phyloP scores from a whole-genome alignment of 2,888 invertebrate species.

The Muschampia plurimacula region DNA sequence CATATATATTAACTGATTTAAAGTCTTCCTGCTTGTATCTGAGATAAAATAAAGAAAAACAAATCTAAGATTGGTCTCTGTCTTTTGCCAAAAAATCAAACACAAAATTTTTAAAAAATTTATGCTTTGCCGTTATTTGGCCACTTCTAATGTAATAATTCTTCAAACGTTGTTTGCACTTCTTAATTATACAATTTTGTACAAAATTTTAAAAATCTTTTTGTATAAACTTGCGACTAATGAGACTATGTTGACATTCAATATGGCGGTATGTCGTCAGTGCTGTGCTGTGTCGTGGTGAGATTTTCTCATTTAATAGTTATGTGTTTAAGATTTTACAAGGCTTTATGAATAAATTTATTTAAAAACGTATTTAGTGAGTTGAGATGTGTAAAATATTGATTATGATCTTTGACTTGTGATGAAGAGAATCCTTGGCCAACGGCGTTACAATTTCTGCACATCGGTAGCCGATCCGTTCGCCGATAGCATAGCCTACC shows the following conservation, averaged over 20 bases:
- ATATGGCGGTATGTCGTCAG: constrained; percentile 98
- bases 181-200: constrained; percentile 37
- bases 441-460: constrained; percentile 69
- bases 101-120: constrained; percentile 77
- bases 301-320: constrained; percentile 86
- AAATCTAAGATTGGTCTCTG: constrained; percentile 68
- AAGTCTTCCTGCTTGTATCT: too few species aligned
- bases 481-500: constrained; percentile 56
- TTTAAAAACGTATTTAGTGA: constrained; percentile 51
- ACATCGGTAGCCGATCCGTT: constrained; percentile 65
- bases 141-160: constrained; percentile 49
- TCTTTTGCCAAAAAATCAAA: constrained; percentile 72
- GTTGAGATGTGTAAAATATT: constrained; percentile 35
- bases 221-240: constrained; percentile 60
- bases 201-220: constrained; percentile 49
- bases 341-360: constrained; percentile 54
- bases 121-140: constrained; percentile 40
- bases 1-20: too few species aligned
- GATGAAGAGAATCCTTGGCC: constrained; percentile 42
- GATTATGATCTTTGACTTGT: constrained; percentile 32
- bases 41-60: constrained; percentile 55
- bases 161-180: constrained; percentile 49
- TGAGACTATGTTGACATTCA: constrained; percentile 90
- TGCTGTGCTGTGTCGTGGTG: constrained; percentile 98
- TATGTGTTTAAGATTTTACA: constrained; percentile 62